Evolutionary conservation across 2,113 vertebrate species (phyloP).

Genomic region (Saimiri boliviensis): DNA sequence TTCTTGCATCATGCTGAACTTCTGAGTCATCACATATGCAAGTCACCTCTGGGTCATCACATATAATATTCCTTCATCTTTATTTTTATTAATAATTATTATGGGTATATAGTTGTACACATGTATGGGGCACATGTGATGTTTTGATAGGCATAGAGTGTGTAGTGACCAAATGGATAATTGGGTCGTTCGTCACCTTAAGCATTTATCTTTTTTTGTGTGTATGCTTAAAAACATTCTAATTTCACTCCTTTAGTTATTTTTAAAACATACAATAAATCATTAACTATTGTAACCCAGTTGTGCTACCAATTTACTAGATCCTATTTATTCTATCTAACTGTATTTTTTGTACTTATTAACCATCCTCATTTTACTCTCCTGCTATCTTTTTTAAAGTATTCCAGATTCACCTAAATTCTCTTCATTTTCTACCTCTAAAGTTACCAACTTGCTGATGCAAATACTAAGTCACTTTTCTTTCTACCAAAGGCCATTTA

Average conservation of each 20-base stretch:
- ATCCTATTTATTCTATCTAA: not conserved
- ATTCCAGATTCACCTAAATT: not conserved
- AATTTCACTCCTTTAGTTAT: not conserved
- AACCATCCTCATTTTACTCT: not conserved
- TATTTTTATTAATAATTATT: not conserved
- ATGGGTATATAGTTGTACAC: not conserved
- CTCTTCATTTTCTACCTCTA: not conserved
- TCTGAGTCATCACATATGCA: not conserved
- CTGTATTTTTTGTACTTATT: not conserved
- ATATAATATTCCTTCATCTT: not conserved
- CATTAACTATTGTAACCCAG: not conserved
- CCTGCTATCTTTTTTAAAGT: not conserved
- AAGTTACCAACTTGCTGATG: not conserved
- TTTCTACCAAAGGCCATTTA: not conserved
- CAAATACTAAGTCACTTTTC: not conserved
- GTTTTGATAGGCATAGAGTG: not conserved
- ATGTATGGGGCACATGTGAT: not conserved
- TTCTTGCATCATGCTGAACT: not conserved
- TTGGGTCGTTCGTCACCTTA: not conserved
- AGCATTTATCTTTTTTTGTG: not conserved
- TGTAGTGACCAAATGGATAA: not conserved
- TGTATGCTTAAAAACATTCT: not conserved
- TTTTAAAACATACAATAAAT: not conserved
- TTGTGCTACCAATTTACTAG: not conserved
- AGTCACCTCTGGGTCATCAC: not conserved